A percentile compares a stretch with the other conserved stretches of the same genome.
phyloP scores from a whole-genome alignment of 2,113 vertebrate genomes.

The Rhea pennata region DNA sequence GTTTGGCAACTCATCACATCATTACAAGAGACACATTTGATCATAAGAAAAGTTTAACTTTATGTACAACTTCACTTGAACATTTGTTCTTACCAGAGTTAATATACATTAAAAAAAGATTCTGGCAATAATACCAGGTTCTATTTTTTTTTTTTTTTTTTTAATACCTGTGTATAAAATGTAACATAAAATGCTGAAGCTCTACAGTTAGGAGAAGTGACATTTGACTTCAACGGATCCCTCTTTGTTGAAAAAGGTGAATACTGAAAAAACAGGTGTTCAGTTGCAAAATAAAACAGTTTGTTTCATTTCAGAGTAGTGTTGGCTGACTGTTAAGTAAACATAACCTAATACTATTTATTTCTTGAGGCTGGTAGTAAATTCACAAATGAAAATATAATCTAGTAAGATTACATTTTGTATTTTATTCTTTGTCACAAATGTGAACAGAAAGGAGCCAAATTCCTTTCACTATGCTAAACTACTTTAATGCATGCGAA shows the following conservation, averaged over 20 bases:
- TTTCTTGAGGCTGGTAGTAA: slow-evolving; percentile 19
- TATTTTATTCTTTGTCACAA: slow-evolving; percentile 41
- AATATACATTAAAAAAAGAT: slow-evolving; percentile 79
- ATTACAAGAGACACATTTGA: slow-evolving; percentile 79
- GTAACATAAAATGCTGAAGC: slow-evolving; percentile 68
- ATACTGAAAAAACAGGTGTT: slow-evolving; percentile 15
- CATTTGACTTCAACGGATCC: slow-evolving; percentile 26
- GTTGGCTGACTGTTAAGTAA: not conserved
- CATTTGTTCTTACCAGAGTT: slow-evolving; percentile 77
- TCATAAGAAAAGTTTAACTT: slow-evolving; percentile 79
- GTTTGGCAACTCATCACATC: slow-evolving; percentile 82
- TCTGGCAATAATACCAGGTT: slow-evolving; percentile 73
- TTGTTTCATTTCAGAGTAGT: not conserved
- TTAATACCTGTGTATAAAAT: slow-evolving; percentile 73
- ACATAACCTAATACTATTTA: slow-evolving; percentile 33
- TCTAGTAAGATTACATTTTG: slow-evolving; percentile 62
- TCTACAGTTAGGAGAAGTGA: slow-evolving; percentile 20
- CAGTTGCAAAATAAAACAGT: not conserved
- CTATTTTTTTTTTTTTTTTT: slow-evolving; percentile 34
- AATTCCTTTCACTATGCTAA: slow-evolving; percentile 62
- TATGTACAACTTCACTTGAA: slow-evolving; percentile 80
- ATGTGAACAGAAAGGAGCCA: slow-evolving; percentile 54
- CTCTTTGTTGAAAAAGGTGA: slow-evolving; percentile 58
- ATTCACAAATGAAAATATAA: slow-evolving; percentile 56
- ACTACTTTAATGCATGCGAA: slow-evolving; percentile 73